Conservation (phyloP, 2,113 vertebrate species). For the Asarcornis scutulata region DNA sequence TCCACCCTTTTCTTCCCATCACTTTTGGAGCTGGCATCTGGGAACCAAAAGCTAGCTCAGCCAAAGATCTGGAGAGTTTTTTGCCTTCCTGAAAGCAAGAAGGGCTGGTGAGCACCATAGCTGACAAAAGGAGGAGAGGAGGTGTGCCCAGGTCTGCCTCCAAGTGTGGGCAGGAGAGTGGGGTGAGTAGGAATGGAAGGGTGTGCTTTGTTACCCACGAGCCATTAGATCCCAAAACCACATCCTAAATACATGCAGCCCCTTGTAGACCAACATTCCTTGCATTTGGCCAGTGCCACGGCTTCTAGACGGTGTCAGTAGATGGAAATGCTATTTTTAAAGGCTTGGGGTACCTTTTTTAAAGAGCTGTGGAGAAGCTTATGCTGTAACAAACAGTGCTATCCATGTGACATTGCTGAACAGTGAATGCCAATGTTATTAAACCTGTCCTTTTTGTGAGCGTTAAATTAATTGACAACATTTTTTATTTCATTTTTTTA, state of each 20-base stretch:
- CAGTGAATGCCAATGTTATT: background rate
- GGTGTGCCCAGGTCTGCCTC: background rate
- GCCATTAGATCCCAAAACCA: background rate
- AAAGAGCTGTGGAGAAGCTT: background rate
- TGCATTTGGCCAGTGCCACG: background rate
- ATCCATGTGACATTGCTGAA: background rate
- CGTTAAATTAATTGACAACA: conserved; percentile 23
- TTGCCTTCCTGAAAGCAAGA: background rate
- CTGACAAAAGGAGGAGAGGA: background rate
- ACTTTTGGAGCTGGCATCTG: background rate
- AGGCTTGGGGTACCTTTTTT: background rate
- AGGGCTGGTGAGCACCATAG: background rate
- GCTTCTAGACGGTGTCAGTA: background rate
- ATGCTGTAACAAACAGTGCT: background rate
- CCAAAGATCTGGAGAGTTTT: background rate
- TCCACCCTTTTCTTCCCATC: background rate
- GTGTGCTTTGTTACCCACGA: background rate
- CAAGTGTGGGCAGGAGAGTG: accelerated
- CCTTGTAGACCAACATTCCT: background rate
- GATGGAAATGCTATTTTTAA: background rate
- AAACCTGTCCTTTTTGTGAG: background rate
- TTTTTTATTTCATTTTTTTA: background rate
- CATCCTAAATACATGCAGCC: background rate
- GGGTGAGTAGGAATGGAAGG: background rate
- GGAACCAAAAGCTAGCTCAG: background rate